Evolutionary conservation across 2,888 invertebrate species (phyloP).

Genomic region (Apoda limacodes): DNA sequence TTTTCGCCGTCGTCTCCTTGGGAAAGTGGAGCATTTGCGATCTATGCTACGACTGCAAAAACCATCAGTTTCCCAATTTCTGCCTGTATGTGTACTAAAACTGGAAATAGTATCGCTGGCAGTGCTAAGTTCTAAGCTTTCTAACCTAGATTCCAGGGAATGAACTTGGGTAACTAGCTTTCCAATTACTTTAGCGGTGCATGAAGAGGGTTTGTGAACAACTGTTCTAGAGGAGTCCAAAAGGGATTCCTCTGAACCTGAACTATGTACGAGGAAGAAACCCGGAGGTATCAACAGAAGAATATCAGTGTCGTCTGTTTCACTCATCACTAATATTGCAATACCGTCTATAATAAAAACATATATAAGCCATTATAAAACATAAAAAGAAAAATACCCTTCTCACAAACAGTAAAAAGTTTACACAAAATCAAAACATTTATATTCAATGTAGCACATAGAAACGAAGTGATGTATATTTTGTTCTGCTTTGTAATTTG

Average conservation of each 20-base stretch:
- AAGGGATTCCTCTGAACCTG: conserved; percentile 65
- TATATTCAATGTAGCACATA: too few species aligned
- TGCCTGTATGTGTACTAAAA: conserved; percentile 26
- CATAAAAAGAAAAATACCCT: not conserved
- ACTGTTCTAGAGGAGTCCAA: conserved; percentile 57
- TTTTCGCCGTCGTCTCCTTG: conserved; percentile 47
- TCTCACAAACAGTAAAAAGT: too few species aligned
- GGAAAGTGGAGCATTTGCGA: conserved; percentile 51
- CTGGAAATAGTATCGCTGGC: conserved; percentile 36
- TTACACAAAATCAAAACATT: too few species aligned
- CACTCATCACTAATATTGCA: conserved; percentile 55
- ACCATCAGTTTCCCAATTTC: conserved; percentile 42
- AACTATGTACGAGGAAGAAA: conserved; percentile 73
- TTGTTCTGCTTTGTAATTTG: too few species aligned
- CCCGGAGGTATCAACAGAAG: conserved; percentile 83
- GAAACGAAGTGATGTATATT: too few species aligned
- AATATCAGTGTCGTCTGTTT: conserved; percentile 84
- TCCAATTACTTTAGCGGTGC: conserved; percentile 57
- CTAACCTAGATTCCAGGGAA: conserved; percentile 69
- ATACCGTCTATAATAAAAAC: conserved; percentile 10
- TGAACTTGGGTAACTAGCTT: conserved; percentile 73
- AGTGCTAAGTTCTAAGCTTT: conserved; percentile 44
- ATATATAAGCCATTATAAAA: conserved; percentile 41
- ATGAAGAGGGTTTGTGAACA: conserved; percentile 51
- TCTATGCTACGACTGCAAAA: conserved; percentile 40